Evolutionary conservation across 1,140 invertebrate genomes (phyloP).

Genomic region (Charaxes varanes): DNA sequence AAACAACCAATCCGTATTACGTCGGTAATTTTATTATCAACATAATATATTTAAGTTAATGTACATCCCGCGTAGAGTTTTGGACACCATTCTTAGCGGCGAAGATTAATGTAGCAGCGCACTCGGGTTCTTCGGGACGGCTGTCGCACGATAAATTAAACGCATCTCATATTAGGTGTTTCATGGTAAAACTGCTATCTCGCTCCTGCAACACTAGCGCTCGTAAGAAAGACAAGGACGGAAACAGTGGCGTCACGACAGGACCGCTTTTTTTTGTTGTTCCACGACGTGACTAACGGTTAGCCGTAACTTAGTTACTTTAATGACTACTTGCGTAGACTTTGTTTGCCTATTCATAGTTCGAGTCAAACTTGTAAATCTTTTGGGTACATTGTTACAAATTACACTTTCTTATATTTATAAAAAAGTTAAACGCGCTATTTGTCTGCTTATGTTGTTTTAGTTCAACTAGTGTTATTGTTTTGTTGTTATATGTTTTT

Average conservation of each 20-base stretch:
- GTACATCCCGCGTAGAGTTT: slow-evolving; percentile 9
- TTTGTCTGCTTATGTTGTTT: too few relatives aligned
- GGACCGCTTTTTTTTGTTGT: slow-evolving; percentile 65
- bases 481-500: too few relatives aligned
- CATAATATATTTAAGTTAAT: slow-evolving; percentile 3
- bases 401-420: too few relatives aligned
- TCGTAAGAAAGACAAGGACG: slow-evolving; percentile 43
- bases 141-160: slow-evolving; percentile 71
- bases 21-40: too few relatives aligned
- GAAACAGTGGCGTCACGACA: slow-evolving; percentile 40
- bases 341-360: slow-evolving; percentile 13
- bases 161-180: slow-evolving; percentile 53
- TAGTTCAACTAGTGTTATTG: too few relatives aligned
- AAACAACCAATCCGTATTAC: too few relatives aligned
- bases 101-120: slow-evolving; percentile 62
- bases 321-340: slow-evolving; percentile 46
- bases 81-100: slow-evolving; percentile 37
- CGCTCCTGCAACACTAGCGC: slow-evolving; percentile 31
- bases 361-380: too few relatives aligned
- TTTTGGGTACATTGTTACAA: too few relatives aligned
- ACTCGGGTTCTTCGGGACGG: slow-evolving; percentile 47
- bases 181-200: slow-evolving; percentile 53
- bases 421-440: too few relatives aligned
- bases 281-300: slow-evolving; percentile 54
- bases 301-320: slow-evolving; percentile 57